Evolutionary conservation across 2,888 invertebrate species (phyloP), one percentile per base, ranked within the genome.

Genomic region (Malthinus flaveolus): DNA sequence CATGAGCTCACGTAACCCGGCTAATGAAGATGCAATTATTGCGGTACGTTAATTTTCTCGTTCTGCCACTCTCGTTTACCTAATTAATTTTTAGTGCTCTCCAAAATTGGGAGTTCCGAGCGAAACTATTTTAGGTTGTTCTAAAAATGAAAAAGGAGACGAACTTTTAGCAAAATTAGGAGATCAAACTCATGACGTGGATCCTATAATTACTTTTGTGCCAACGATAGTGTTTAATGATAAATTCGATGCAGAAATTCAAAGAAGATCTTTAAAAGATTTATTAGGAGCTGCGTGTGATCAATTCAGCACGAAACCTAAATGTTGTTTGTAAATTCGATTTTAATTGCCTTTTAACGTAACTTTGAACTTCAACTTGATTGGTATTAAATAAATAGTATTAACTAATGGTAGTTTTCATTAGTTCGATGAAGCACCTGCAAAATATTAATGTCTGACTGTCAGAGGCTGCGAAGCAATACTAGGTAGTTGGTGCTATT

Each of bases 191-290:
- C 54, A 68, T 2, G 65, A 66, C 0, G 52, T 79, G 5, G 32
- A 66, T 7, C 73, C 78, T 5, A 56, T 62, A 7, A 64, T 80
- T 10, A 48, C 61, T 7, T 79, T 74, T 58, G 77, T 82, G 0
- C 82, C 82, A 7, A 75, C 79, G 0, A 70, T 82, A 32, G 66
- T 75, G 1, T 73, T 81, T 56, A 77, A 81, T 50, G 75, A 74
- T 35, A 74, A 44, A 23, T 73, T 65, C 31, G 62, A 65, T 32
- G 8, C 10, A 6, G 7, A 2, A 8, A 7, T 36, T 8, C 62
- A 69, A 13, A 55, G 63, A 11, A 46, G 64, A 12, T 60, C 70
- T 1, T 32, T 63, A 31, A 57, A 12, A 7, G 56, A 73, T 65
- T 67, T 73, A 11, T 39, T 59, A 6, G 55, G 51, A 37, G 49